Evolutionary conservation across 2,888 invertebrate species (phyloP).

Genomic region (Drosophila borealis): DNA sequence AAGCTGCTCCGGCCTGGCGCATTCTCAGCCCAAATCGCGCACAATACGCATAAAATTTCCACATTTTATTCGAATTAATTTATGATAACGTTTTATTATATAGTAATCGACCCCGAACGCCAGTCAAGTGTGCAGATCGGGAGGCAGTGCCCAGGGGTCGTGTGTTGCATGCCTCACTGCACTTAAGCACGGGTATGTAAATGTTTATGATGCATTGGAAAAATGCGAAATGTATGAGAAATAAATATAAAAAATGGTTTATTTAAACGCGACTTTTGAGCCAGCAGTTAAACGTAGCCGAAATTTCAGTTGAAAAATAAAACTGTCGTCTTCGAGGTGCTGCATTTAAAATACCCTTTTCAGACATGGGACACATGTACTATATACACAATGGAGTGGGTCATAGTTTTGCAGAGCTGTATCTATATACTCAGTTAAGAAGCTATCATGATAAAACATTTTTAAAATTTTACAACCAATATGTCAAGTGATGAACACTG

Average conservation of each 20-base stretch:
- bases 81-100: conserved; percentile 58
- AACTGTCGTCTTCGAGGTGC: background rate
- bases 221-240: conserved; percentile 4
- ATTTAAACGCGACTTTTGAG: background rate
- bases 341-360: background rate
- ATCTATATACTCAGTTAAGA: no score
- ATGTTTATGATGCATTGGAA: conserved; percentile 28
- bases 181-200: conserved; percentile 28
- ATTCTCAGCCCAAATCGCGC: conserved; percentile 8
- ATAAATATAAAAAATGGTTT: background rate
- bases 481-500: no score
- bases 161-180: conserved; percentile 44
- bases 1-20: background rate
- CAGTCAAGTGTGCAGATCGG: conserved; percentile 40
- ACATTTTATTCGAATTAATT: conserved; percentile 49
- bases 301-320: background rate
- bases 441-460: no score
- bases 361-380: background rate
- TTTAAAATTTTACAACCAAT: no score
- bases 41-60: conserved; percentile 46
- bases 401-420: no score
- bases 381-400: no score
- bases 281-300: background rate
- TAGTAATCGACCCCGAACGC: conserved; percentile 17
- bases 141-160: conserved; percentile 1